Evolutionary conservation across 2,113 vertebrate genomes (phyloP).

Genomic region (Hippocampus guttulatus): DNA sequence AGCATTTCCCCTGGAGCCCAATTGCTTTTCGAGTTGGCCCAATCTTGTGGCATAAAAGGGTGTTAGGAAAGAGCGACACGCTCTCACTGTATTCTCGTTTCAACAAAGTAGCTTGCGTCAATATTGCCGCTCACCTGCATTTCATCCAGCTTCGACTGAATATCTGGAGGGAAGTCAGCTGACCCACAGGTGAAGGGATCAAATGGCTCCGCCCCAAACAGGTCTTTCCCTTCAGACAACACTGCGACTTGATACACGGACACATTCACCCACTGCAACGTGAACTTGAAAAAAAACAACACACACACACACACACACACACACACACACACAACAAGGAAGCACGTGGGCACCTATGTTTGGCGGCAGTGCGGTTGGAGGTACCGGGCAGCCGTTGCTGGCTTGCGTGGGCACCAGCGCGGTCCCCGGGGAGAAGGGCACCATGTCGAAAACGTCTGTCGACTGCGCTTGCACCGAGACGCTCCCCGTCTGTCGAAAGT

Average conservation of each 20-base stretch:
- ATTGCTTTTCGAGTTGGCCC: no score
- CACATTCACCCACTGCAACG: neutral
- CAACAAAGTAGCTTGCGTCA: neutral
- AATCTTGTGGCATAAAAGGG: no score
- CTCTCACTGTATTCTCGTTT: neutral
- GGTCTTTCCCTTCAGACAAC: slow-evolving; percentile 81
- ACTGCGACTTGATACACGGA: neutral
- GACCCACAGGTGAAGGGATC: slow-evolving; percentile 94
- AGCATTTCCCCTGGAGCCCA: no score
- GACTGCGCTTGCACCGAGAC: slow-evolving; percentile 79
- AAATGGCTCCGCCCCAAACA: slow-evolving; percentile 96
- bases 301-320: neutral
- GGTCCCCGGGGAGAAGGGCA: slow-evolving; percentile 90
- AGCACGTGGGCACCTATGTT: slow-evolving; percentile 77
- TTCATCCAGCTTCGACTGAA: slow-evolving; percentile 97
- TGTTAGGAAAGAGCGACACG: no score
- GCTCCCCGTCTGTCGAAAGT: slow-evolving; percentile 75
- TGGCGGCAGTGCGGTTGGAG: slow-evolving; percentile 80
- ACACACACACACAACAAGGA: neutral
- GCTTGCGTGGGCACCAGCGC: slow-evolving; percentile 80
- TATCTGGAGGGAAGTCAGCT: slow-evolving; percentile 93
- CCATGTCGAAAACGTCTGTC: slow-evolving; percentile 97
- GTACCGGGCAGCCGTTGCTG: slow-evolving; percentile 86
- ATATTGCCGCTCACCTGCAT: slow-evolving; percentile 83
- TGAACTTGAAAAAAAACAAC: neutral